These are phyloP conservation scores for Rhimphoctona megacephalus DNA, from an alignment of 2,888 invertebrate genomes.

Conservation along the genomic window DNA sequence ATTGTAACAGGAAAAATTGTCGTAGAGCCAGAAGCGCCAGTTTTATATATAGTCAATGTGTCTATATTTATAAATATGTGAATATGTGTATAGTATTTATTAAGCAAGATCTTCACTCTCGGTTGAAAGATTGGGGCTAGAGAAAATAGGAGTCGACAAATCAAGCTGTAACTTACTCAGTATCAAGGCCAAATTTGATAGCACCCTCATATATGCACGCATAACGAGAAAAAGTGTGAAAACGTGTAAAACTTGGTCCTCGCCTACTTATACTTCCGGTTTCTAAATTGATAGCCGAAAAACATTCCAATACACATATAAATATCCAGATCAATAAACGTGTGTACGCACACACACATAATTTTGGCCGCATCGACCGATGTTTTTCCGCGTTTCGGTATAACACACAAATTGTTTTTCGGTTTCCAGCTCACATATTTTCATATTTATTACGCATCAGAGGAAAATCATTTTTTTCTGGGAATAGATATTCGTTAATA, in stretches of 20 bases:
- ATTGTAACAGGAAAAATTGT: constrained; percentile 53
- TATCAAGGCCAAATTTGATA: constrained; percentile 59
- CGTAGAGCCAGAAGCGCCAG: constrained; percentile 46
- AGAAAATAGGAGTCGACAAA: constrained; percentile 42
- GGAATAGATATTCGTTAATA: background rate
- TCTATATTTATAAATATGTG: constrained; percentile 2
- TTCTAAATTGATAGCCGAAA: constrained; percentile 26
- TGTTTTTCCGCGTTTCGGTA: background rate
- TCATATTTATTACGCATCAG: background rate
- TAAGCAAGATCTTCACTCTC: constrained; percentile 30
- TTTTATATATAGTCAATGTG: background rate
- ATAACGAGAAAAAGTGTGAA: background rate
- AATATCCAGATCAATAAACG: background rate
- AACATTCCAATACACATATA: background rate
- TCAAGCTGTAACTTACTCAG: constrained; percentile 46
- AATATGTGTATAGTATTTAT: constrained; percentile 25
- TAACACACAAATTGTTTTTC: background rate
- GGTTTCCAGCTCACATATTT: background rate
- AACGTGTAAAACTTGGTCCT: constrained; percentile 13
- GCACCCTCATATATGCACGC: background rate
- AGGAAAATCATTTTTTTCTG: too few species aligned
- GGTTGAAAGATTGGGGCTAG: constrained; percentile 28
- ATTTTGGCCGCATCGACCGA: background rate
- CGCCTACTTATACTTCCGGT: constrained; percentile 28
- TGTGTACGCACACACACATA: background rate